Base-by-base conservation (phyloP, 2,888 invertebrate genomes). In the Eurois occulta region DNA sequence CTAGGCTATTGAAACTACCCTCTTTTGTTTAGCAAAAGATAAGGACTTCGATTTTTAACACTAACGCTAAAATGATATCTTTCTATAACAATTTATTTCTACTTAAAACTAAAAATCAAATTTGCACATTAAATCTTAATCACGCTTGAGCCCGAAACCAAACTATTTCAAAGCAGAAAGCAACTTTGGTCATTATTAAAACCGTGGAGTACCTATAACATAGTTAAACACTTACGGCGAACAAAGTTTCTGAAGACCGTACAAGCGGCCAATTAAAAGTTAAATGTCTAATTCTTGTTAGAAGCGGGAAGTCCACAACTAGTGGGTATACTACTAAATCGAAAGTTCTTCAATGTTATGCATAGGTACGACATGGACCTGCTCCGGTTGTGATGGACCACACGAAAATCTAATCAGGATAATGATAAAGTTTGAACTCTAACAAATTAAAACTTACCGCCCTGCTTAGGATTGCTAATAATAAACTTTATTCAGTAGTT, bases 271-370 rank as follows among this genome's bases (percentile, higher is more conserved):
- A 96, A 96, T 96, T 96, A 96, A 96, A 96, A 96, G 96, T 96
- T 96, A 95, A 96, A 96, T 96, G 96, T 95, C 95, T 96, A 95
- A 96, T 96, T 96, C 96, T 96, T 96, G 96, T 96, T 94, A 94
- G 93, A 94, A 92, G 93, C 92, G 92, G 95, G 92, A 95, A 95
- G 94, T 95, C 94, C 93, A 92, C 92, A 94, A 94, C 95, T 95
- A 95, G 92, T 92, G 87, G 89, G 89, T 88, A 87, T 88, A 86
- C 89, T 91, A 91, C 90, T 92, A 92, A 92, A 94, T 93, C 91
- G 91, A 93, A 95, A 94, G 94, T 95, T 95, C 91, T 92, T 92
- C 90, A 90, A 85, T 90, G 89, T 90, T 89, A 76, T 84, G 88
- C 89, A 91, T 91, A 92, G 93, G 91, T 93, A 91, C 82, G 90